These are phyloP conservation scores for Zosterops hypoxanthus DNA, from an alignment of 2,113 vertebrate genomes.

Conservation along the genomic window DNA sequence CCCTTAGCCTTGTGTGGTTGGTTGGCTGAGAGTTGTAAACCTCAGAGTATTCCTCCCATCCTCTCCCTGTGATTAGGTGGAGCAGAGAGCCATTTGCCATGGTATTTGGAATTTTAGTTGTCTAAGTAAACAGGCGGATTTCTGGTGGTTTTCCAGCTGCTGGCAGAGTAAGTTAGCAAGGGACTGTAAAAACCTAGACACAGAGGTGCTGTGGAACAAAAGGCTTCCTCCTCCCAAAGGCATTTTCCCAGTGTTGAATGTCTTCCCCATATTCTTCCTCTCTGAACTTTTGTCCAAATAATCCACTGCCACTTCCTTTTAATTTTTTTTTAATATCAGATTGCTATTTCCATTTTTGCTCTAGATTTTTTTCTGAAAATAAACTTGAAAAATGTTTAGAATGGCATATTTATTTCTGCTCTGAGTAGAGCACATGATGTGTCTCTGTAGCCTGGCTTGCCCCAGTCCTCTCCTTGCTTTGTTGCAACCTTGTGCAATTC, in stretches of 20 bases:
- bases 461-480: not conserved
- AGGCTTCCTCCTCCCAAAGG: not conserved
- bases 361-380: constrained; percentile 40
- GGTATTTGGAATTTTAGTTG: not conserved
- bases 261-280: not conserved
- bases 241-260: not conserved
- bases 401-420: constrained; percentile 22
- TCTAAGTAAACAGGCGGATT: not conserved
- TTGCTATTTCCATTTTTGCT: constrained; percentile 6
- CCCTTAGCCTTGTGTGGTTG: not conserved
- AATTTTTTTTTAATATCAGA: not conserved
- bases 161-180: not conserved
- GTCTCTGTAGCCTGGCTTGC: not conserved
- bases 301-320: not conserved
- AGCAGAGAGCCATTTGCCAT: not conserved
- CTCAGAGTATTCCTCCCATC: not conserved
- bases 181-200: not conserved
- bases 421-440: constrained; percentile 6
- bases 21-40: not conserved
- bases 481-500: not conserved
- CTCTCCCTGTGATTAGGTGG: not conserved
- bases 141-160: not conserved
- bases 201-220: not conserved
- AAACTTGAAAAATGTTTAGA: constrained; percentile 26
- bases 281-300: not conserved